Evolutionary conservation across 2,113 vertebrate genomes (phyloP), one percentile per base, ranked within the genome.

Genomic region (Pomatostomus ruficeps): DNA sequence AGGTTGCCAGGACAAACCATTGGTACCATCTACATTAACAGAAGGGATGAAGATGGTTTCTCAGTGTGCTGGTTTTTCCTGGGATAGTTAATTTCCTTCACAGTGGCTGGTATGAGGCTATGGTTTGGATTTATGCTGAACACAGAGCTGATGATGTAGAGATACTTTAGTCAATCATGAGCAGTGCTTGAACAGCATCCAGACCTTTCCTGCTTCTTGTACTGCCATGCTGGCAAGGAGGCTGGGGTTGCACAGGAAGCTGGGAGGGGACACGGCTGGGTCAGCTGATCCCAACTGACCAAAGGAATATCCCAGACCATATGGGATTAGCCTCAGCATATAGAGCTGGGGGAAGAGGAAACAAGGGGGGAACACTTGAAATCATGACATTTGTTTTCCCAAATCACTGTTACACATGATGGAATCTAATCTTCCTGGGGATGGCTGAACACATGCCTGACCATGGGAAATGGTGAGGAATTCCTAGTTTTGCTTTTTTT

Each of bases 161-260:
- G 14, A 31, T 70, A 7, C 5, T 62, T 62, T 76, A 36, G 21
- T 24, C 36, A 33, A 9, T 36, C 19, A 12, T 48, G 71, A 42
- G 28, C 25, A 54, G 46, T 54, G 9, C 17, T 75, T 48, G 25
- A 54, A 40, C 22, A 61, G 10, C 29, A 26, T 26, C 31, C 31
- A 54, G 35, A 16, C 8, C 10, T 75, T 22, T 68, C 26, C 62
- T 70, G 17, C 31, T 75, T 35, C 46, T 54, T 5, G 7, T 26
- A 9, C 17, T 42, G 43, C 21, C 6, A 2, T 4, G 6, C 25
- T 51, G 40, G 14, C 1, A 0, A 11, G 11, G 25, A 9, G 13
- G 9, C 40, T 36, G 16, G 18, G 21, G 17, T 3, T 0, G 1
- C 6, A 6, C 18, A 35, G 19, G 22, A 35, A 55, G 12, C 10